phyloP scores from a whole-genome alignment of 2,888 invertebrate genomes.

The Dolomedes plantarius region DNA sequence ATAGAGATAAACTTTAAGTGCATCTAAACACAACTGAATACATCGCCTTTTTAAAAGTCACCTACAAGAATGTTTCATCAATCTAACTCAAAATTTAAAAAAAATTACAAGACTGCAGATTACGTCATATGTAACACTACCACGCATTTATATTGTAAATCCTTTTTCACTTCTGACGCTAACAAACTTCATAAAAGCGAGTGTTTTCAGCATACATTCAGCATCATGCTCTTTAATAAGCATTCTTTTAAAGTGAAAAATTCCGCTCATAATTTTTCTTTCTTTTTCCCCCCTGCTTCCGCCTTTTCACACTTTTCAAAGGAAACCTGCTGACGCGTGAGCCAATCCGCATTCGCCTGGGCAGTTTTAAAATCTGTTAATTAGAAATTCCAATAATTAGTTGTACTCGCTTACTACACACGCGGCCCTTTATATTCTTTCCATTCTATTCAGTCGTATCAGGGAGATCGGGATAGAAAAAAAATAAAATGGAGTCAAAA shows the following conservation, averaged over 20 bases:
- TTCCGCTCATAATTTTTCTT: background rate
- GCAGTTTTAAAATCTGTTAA: conserved; percentile 70
- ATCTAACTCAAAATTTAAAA: too few relatives aligned
- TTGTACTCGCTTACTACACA: conserved; percentile 25
- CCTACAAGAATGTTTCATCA: too few relatives aligned
- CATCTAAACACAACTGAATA: too few relatives aligned
- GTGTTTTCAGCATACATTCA: too few relatives aligned
- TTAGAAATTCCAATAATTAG: conserved; percentile 71
- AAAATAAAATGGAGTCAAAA: conserved; percentile 29
- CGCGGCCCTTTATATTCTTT: conserved; percentile 34
- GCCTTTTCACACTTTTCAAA: conserved; percentile 2
- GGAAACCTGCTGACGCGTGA: conserved; percentile 56
- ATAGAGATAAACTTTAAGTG: too few relatives aligned
- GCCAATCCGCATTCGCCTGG: conserved; percentile 55
- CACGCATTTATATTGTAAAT: too few relatives aligned
- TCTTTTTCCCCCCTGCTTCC: conserved; percentile 10
- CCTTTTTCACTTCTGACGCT: too few relatives aligned
- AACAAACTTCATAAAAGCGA: too few relatives aligned
- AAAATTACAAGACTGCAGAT: too few relatives aligned
- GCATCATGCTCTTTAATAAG: background rate
- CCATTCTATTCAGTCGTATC: conserved; percentile 8
- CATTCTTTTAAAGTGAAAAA: conserved; percentile 4
- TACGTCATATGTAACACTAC: too few relatives aligned
- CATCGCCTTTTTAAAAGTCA: too few relatives aligned
- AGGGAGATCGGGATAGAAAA: background rate